These are phyloP conservation scores for Ctenopoma multispine DNA, from an alignment of 2,797 vertebrate genomes.

Conservation along the genomic window DNA sequence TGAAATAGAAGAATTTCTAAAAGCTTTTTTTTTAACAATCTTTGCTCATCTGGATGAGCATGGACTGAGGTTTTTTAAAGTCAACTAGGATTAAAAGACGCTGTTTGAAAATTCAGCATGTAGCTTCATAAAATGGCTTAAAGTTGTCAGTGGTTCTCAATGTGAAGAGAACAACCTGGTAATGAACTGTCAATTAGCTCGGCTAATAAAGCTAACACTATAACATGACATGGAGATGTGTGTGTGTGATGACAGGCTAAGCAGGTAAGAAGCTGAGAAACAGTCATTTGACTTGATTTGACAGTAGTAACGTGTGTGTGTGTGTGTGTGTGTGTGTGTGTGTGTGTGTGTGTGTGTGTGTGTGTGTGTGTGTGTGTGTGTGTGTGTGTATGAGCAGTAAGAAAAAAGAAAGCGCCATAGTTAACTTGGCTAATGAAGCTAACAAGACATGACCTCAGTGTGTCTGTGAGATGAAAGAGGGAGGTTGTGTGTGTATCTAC, in stretches of 20 bases:
- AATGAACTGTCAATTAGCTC: conserved; percentile 76
- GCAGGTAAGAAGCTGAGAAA: conserved; percentile 29
- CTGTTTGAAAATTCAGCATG: conserved; percentile 35
- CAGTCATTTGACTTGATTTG: conserved; percentile 24
- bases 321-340: conserved; percentile 2
- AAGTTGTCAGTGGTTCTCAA: conserved; percentile 42
- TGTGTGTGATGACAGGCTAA: conserved; percentile 1
- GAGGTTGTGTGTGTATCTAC: not conserved
- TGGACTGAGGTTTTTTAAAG: not conserved
- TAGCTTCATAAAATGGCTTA: conserved; percentile 10
- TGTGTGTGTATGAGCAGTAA: not conserved
- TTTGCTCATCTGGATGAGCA: not conserved
- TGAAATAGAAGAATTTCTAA: not conserved
- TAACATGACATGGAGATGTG: conserved; percentile 39
- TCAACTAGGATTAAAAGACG: conserved; percentile 21
- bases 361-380: conserved; percentile 5
- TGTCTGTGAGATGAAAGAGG: not conserved
- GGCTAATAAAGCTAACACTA: conserved; percentile 57
- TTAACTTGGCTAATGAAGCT: conserved; percentile 40
- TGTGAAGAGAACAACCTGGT: conserved; percentile 55
- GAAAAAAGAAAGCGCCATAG: conserved; percentile 4
- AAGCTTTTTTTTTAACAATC: not conserved
- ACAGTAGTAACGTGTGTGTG: conserved; percentile 8
- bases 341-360: conserved; percentile 8
- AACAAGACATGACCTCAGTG: conserved; percentile 31